Percentiles rank a stretch among this genome's conserved stretches.
phyloP scores from a whole-genome alignment of 1,140 invertebrate species.

The Solenopsis invicta region DNA sequence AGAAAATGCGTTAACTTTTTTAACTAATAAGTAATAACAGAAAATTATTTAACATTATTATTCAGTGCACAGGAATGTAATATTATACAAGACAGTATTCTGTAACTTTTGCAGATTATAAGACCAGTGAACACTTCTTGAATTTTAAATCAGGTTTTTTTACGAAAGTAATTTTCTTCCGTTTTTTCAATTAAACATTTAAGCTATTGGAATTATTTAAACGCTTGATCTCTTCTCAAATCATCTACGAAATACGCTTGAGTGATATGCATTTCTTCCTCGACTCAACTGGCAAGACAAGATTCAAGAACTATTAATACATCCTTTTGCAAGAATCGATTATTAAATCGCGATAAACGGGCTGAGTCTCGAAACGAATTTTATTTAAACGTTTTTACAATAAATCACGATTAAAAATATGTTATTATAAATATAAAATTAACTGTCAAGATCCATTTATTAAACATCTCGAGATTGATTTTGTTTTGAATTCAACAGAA shows the following conservation, averaged over 20 bases:
- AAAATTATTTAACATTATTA: not conserved
- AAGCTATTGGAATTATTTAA: slow-evolving; percentile 30
- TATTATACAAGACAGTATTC: not conserved
- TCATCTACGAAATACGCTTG: not conserved
- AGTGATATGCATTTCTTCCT: slow-evolving; percentile 11
- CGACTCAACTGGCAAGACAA: not conserved
- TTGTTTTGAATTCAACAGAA: not conserved
- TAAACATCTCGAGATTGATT: not conserved
- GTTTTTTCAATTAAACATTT: slow-evolving; percentile 1
- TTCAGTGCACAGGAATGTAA: not conserved
- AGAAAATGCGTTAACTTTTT: not conserved
- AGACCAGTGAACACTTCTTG: not conserved
- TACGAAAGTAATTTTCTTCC: not conserved
- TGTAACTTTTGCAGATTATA: not conserved
- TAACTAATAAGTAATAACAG: not conserved
- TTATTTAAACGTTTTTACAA: not conserved
- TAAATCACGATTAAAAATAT: not conserved
- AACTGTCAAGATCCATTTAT: not conserved
- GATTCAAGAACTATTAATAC: slow-evolving; percentile 24
- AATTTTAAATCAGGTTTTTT: not conserved
- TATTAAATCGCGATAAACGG: slow-evolving; percentile 6
- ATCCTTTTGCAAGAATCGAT: slow-evolving; percentile 2
- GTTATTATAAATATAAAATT: not conserved
- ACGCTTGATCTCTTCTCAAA: slow-evolving; percentile 5
- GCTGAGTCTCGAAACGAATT: not conserved